These are phyloP conservation scores for Altica lythri DNA, from an alignment of 2,888 invertebrate genomes.

Conservation along the genomic window DNA sequence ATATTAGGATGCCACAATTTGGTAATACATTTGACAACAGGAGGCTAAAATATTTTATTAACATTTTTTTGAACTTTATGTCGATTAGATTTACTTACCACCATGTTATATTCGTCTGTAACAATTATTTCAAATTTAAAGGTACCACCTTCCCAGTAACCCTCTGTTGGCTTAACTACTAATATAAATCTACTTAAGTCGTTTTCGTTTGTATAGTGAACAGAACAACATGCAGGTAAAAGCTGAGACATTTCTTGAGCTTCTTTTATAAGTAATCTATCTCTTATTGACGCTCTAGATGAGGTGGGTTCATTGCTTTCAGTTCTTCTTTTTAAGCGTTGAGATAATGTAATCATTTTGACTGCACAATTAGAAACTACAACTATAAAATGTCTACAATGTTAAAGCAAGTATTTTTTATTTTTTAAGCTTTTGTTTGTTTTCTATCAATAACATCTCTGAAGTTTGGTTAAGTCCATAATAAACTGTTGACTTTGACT, in stretches of 20 bases:
- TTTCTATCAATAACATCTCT: slow-evolving; percentile 11
- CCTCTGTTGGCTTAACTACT: slow-evolving; percentile 81
- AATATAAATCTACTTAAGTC: slow-evolving; percentile 80
- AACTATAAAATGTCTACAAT: too few species aligned
- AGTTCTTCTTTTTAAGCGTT: slow-evolving; percentile 67
- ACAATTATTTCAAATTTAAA: slow-evolving; percentile 86
- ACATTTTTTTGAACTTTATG: background rate
- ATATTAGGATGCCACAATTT: slow-evolving; percentile 97
- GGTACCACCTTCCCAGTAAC: slow-evolving; percentile 83
- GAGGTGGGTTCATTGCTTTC: slow-evolving; percentile 58
- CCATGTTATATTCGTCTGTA: slow-evolving; percentile 95
- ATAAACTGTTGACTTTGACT: too few species aligned
- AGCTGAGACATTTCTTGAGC: slow-evolving; percentile 86
- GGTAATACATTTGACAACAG: slow-evolving; percentile 88
- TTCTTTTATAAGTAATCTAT: slow-evolving; percentile 80
- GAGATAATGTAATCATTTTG: slow-evolving; percentile 73
- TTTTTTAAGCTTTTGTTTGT: slow-evolving; percentile 17
- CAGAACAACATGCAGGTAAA: slow-evolving; percentile 78
- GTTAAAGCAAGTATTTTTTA: too few species aligned
- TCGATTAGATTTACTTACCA: slow-evolving; percentile 65
- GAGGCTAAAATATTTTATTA: slow-evolving; percentile 71
- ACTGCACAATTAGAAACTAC: too few species aligned
- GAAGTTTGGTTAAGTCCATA: slow-evolving; percentile 15
- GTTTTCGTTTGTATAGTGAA: slow-evolving; percentile 82
- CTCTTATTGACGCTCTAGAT: slow-evolving; percentile 72